Conservation (phyloP, 2,797 vertebrate species). For the Leptatherina wallacei region DNA sequence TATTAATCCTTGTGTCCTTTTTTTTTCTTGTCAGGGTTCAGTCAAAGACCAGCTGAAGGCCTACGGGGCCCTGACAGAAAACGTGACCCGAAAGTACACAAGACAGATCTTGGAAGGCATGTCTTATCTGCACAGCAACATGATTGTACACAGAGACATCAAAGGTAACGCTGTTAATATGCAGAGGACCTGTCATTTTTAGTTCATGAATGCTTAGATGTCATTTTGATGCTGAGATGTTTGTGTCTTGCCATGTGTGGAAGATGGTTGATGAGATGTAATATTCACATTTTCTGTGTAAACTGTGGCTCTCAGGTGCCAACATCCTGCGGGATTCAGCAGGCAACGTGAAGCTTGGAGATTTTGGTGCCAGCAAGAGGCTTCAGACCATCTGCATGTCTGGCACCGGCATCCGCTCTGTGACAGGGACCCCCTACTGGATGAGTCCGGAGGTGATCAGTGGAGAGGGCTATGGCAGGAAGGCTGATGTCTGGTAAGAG, state of each 20-base stretch:
- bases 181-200: neutral
- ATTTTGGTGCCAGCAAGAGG: slow-evolving; percentile 97
- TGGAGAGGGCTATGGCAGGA: slow-evolving; percentile 96
- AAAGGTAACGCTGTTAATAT: slow-evolving; percentile 84
- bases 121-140: slow-evolving; percentile 98
- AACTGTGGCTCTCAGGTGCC: slow-evolving; percentile 71
- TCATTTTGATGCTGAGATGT: neutral
- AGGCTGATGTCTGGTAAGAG: slow-evolving; percentile 96
- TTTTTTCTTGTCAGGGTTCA: slow-evolving; percentile 86
- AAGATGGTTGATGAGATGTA: neutral
- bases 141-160: slow-evolving; percentile 99
- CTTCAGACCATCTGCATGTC: slow-evolving; percentile 99
- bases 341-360: slow-evolving; percentile 97
- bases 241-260: neutral
- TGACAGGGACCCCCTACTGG: slow-evolving; percentile 99
- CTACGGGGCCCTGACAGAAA: slow-evolving; percentile 96
- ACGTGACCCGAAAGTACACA: slow-evolving; percentile 95
- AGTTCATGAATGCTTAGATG: neutral
- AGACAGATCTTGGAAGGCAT: slow-evolving; percentile 97
- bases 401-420: slow-evolving; percentile 93
- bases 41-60: slow-evolving; percentile 98
- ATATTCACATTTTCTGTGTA: slow-evolving; percentile 12
- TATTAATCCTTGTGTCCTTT: neutral
- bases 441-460: slow-evolving; percentile 99
- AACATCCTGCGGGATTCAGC: slow-evolving; percentile 91